phyloP scores from a whole-genome alignment of 2,888 invertebrate species.

The Ecdyonurus torrentis region DNA sequence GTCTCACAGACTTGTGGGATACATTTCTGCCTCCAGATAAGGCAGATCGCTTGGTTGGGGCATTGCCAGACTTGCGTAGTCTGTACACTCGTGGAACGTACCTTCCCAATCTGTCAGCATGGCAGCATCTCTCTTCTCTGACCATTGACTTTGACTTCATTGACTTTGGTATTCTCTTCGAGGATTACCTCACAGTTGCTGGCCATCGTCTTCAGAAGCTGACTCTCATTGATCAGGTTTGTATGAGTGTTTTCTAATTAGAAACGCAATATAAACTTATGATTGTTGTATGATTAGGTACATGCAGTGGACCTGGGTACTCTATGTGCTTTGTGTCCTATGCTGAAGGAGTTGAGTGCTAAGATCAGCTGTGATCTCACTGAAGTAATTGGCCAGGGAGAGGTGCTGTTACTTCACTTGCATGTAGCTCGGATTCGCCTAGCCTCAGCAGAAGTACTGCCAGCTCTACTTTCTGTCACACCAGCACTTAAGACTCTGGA shows the following conservation, averaged over 20 bases:
- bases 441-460: not conserved
- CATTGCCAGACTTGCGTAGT: conserved; percentile 15
- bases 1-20: conserved; percentile 20
- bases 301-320: conserved; percentile 15
- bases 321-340: conserved; percentile 16
- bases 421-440: not conserved
- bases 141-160: conserved; percentile 19
- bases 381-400: not conserved
- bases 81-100: conserved; percentile 16
- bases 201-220: conserved; percentile 15
- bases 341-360: conserved; percentile 16
- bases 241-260: not conserved
- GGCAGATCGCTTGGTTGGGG: conserved; percentile 13
- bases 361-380: conserved; percentile 12
- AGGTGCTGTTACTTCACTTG: not conserved
- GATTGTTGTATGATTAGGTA: conserved; percentile 12
- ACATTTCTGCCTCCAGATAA: conserved; percentile 19
- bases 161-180: conserved; percentile 14
- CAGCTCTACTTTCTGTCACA: not conserved
- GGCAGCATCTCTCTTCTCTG: conserved; percentile 14
- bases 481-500: not conserved
- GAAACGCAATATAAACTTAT: not conserved
- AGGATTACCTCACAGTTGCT: conserved; percentile 14
- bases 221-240: conserved; percentile 18
- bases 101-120: conserved; percentile 11